Conservation (phyloP, 1,140 invertebrate genomes). For the Neelides sp. region DNA sequence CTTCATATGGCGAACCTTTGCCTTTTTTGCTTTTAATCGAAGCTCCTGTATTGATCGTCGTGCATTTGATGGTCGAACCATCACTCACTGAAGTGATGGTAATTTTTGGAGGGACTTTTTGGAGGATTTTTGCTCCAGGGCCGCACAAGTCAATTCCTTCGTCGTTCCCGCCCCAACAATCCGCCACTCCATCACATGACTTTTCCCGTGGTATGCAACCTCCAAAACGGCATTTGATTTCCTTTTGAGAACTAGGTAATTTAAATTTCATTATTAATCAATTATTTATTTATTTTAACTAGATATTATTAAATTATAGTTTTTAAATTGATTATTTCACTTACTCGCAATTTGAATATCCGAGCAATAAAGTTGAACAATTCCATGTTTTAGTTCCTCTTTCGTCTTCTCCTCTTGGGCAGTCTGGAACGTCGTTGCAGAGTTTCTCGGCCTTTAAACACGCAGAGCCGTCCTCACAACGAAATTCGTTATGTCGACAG, state of each 20-base stretch:
- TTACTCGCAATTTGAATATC: not conserved
- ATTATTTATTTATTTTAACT: not conserved
- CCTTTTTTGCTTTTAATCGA: too few relatives aligned
- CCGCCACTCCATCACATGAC: conserved; percentile 7
- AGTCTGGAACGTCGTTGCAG: conserved; percentile 9
- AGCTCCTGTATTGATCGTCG: too few relatives aligned
- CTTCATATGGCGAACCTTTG: too few relatives aligned
- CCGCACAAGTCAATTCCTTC: not conserved
- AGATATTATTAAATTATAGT: too few relatives aligned
- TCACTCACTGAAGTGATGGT: too few relatives aligned
- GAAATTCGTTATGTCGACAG: conserved; percentile 14
- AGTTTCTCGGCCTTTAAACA: conserved; percentile 13
- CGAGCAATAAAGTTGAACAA: not conserved
- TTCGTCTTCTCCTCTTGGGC: conserved; percentile 12
- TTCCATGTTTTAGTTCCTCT: conserved; percentile 5
- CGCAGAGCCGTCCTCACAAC: conserved; percentile 9
- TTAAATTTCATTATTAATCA: not conserved
- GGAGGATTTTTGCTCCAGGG: not conserved
- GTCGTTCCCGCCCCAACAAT: conserved; percentile 13
- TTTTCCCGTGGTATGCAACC: conserved; percentile 5
- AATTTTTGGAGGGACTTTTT: too few relatives aligned
- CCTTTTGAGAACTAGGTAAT: not conserved
- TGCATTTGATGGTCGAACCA: too few relatives aligned
- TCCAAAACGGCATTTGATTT: conserved; percentile 14
- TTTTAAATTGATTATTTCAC: not conserved